Evolutionary conservation across 2,113 vertebrate genomes (phyloP).

Genomic region (Mustelus asterias): DNA sequence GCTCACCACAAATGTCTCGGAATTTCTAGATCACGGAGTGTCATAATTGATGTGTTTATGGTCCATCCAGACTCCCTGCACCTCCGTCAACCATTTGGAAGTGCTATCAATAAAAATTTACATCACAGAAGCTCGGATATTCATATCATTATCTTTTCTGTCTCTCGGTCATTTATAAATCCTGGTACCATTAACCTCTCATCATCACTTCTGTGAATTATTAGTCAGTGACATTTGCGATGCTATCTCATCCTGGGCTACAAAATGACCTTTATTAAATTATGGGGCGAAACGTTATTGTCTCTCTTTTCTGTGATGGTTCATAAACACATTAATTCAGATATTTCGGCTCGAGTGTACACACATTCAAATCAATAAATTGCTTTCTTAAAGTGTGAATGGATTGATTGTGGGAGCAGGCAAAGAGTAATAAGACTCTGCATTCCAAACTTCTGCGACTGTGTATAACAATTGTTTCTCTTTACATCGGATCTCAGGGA

Average conservation of each 20-base stretch:
- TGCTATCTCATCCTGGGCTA: not conserved
- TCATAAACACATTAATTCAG: not conserved
- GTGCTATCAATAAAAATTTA: not conserved
- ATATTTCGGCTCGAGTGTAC: not conserved
- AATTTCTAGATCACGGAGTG: not conserved
- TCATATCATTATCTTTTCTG: not conserved
- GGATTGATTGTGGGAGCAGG: not conserved
- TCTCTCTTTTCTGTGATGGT: not conserved
- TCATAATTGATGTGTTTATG: not conserved
- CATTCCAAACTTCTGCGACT: not conserved
- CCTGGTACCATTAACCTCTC: not conserved
- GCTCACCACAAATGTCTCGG: not conserved
- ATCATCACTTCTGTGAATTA: not conserved
- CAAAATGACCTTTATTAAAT: constrained; percentile 7
- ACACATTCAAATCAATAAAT: not conserved
- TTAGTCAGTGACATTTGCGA: constrained; percentile 3
- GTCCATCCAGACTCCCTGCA: not conserved
- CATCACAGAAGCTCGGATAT: not conserved
- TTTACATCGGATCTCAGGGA: not conserved
- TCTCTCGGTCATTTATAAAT: not conserved
- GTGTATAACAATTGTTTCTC: not conserved
- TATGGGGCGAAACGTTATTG: not conserved
- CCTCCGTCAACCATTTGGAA: not conserved
- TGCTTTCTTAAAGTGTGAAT: not conserved
- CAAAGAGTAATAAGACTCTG: not conserved